Evolutionary conservation across 1,140 invertebrate genomes (phyloP).

Genomic region (Asbolus verrucosus): DNA sequence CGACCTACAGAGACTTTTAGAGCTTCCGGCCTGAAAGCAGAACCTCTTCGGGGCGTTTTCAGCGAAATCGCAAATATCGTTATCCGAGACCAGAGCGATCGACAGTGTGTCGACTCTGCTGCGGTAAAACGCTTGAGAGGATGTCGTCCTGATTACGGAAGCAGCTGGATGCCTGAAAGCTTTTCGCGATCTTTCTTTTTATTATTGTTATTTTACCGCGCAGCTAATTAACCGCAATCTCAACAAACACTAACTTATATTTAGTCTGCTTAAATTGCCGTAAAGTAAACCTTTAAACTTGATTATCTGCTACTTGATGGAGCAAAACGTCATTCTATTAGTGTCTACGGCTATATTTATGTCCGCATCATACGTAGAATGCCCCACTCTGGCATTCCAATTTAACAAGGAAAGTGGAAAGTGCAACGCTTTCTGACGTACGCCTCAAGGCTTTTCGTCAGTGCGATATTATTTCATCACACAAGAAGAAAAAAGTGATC

Average conservation of each 20-base stretch:
- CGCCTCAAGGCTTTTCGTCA: too few species aligned
- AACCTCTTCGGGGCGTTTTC: too few species aligned
- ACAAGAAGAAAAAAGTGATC: too few species aligned
- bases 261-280: slow-evolving; percentile 6
- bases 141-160: slow-evolving; percentile 15
- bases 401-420: slow-evolving; percentile 17
- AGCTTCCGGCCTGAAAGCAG: too few species aligned
- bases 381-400: neutral
- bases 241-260: slow-evolving; percentile 29
- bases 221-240: slow-evolving; percentile 15
- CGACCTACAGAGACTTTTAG: neutral
- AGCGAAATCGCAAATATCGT: too few species aligned
- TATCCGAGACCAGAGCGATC: neutral
- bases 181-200: slow-evolving; percentile 16
- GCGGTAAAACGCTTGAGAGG: neutral
- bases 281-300: slow-evolving; percentile 28
- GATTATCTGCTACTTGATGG: slow-evolving; percentile 38
- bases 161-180: slow-evolving; percentile 11
- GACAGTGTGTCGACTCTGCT: neutral
- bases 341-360: neutral
- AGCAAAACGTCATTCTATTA: slow-evolving; percentile 9
- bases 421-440: neutral
- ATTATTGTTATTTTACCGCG: slow-evolving; percentile 11
- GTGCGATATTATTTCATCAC: too few species aligned
- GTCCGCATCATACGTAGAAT: too few species aligned